A percentile compares a stretch with the other conserved stretches of the same genome.
Evolutionary conservation across 1,140 invertebrate species (phyloP).

Genomic region (Vanessa atalanta): DNA sequence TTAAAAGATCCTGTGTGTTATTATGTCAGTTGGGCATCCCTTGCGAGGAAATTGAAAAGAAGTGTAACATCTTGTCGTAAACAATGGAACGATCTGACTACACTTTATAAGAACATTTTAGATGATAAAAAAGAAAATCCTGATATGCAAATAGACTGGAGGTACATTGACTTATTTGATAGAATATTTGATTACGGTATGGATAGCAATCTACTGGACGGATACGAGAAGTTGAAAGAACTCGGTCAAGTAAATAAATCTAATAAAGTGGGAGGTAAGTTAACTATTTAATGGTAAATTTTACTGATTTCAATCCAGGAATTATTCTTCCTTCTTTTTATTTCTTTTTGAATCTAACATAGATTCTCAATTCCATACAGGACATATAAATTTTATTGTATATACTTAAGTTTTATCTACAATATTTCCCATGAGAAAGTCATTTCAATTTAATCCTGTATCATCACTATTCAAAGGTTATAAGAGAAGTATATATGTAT

Average conservation of each 20-base stretch:
- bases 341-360: too few relatives aligned
- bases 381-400: too few relatives aligned
- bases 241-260: constrained; percentile 35
- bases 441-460: too few relatives aligned
- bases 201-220: constrained; percentile 59
- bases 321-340: too few relatives aligned
- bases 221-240: constrained; percentile 52
- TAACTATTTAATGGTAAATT: background rate
- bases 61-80: constrained; percentile 49
- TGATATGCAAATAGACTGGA: constrained; percentile 72
- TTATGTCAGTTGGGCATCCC: constrained; percentile 62
- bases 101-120: constrained; percentile 62
- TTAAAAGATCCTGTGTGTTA: constrained; percentile 69
- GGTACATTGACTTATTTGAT: constrained; percentile 73
- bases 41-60: constrained; percentile 52
- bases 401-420: too few relatives aligned
- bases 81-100: constrained; percentile 61
- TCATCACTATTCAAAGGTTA: too few relatives aligned
- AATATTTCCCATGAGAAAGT: too few relatives aligned
- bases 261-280: constrained; percentile 55
- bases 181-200: constrained; percentile 75
- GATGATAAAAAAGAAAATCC: constrained; percentile 73
- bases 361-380: too few relatives aligned
- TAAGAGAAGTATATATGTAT: too few relatives aligned
- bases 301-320: too few relatives aligned